A percentile compares a stretch with the other conserved stretches of the same genome.
Conservation (phyloP, 2,113 vertebrate species). For the Blennius ocellaris region DNA sequence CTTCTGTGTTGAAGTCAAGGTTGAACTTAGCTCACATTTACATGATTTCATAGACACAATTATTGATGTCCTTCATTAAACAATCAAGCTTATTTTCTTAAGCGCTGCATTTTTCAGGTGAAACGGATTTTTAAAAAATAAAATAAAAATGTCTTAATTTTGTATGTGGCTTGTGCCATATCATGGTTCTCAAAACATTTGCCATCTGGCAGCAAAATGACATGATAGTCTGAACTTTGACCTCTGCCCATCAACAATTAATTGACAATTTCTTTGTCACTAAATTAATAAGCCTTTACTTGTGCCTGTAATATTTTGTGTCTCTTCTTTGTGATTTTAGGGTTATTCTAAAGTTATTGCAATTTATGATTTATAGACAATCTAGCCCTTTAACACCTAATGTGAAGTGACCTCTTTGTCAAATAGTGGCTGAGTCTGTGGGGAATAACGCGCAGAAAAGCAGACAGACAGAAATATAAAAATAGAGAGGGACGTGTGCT, state of each 20-base stretch:
- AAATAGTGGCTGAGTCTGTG: conserved; percentile 35
- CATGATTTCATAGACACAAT: too few relatives aligned
- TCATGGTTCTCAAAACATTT: neutral
- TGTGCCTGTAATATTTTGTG: conserved; percentile 27
- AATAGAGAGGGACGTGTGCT: conserved; percentile 8
- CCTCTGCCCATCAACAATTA: conserved; percentile 16
- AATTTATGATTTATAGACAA: conserved; percentile 67
- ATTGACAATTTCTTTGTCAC: conserved; percentile 48
- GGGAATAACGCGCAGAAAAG: conserved; percentile 49
- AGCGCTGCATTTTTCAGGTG: too few relatives aligned
- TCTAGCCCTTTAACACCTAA: conserved; percentile 58
- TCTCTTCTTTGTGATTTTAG: conserved; percentile 45
- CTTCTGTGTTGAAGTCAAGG: too few relatives aligned
- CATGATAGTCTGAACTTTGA: conserved; percentile 8
- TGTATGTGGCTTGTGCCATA: neutral
- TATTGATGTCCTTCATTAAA: too few relatives aligned
- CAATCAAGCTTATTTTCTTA: too few relatives aligned
- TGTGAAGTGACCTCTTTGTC: conserved; percentile 72
- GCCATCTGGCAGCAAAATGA: conserved; percentile 23
- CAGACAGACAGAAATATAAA: conserved; percentile 40
- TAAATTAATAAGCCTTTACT: conserved; percentile 54
- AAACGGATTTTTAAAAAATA: too few relatives aligned
- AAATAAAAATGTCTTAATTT: too few relatives aligned
- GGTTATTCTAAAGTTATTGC: conserved; percentile 49
- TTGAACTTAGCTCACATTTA: too few relatives aligned